Base-by-base conservation (phyloP, 2,888 invertebrate genomes). In the Cylindroiulus punctatus region DNA sequence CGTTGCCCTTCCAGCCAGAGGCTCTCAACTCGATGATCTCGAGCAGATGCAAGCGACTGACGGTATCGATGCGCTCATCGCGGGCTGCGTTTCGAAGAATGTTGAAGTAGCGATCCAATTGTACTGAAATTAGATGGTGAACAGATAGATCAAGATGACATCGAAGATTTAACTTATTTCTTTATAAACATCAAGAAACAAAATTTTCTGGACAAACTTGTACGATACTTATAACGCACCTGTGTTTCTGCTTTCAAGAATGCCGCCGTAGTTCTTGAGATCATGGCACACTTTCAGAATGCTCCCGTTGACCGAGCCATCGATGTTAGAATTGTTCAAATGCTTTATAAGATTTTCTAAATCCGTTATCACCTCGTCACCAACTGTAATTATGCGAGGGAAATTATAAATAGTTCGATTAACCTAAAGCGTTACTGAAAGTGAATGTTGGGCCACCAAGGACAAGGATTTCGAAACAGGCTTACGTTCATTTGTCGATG, bases 21-120 rank as follows among this genome's bases (percentile, higher is more conserved):
- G 97, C 97, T 90, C 98, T 93, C 90, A 98, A 92, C 92, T 98
- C 98, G 89, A 98, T 96, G 88, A 98, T 93, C 92, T 98, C 97
- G 91, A 98, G 94, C 90, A 98, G 93, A 91, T 96, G 95, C 90
- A 96, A 93, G 91, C 97, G 94, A 90, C 96, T 95, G 91, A 95
- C 94, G 90, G 95, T 94, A 91, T 96, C 96, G 90, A 97, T 92
- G 91, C 95, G 94, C 91, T 95, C 95, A 91, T 96, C 96, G 91
- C 96, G 95, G 90, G 96, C 96, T 89, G 96, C 96, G 92, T 97
- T 96, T 89, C 97, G 94, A 91, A 97, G 96, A 90, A 95, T 94
- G 89, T 95, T 95, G 92, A 96, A 97, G 89, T 94, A 94, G 89
- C 92, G 90, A 92, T 97, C 96, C 89, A 97, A 92, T 90, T 96